Percentiles rank a stretch among this genome's conserved stretches.
phyloP scores from a whole-genome alignment of 2,797 vertebrate genomes.

The Parotocinclus haroldoi region DNA sequence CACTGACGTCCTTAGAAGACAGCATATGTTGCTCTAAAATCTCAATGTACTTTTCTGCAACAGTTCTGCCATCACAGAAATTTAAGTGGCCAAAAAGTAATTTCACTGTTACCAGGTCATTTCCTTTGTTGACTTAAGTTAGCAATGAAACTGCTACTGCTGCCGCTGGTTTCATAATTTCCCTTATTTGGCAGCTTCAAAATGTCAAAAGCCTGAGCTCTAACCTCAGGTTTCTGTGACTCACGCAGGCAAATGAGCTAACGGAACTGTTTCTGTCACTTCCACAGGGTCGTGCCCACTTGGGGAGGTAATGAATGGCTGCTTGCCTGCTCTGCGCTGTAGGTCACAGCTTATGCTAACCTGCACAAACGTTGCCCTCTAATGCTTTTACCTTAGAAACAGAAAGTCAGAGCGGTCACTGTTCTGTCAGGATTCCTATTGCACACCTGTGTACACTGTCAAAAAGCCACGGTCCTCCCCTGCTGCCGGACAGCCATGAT shows the following conservation, averaged over 20 bases:
- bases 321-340: constrained; percentile 26
- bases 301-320: constrained; percentile 29
- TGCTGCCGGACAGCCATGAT: constrained; percentile 24
- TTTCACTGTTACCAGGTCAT: too few relatives aligned
- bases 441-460: constrained; percentile 39
- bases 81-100: too few relatives aligned
- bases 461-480: constrained; percentile 25
- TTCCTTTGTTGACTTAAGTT: too few relatives aligned
- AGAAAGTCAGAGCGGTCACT: constrained; percentile 28
- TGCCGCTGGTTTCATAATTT: constrained; percentile 21
- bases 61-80: too few relatives aligned
- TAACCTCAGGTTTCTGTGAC: constrained; percentile 44
- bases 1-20: too few relatives aligned
- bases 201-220: constrained; percentile 31
- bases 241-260: constrained; percentile 52
- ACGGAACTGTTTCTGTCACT: constrained; percentile 44
- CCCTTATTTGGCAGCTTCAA: constrained; percentile 11
- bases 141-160: background rate
- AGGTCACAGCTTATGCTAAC: constrained; percentile 24
- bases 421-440: constrained; percentile 33
- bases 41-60: too few relatives aligned
- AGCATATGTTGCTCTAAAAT: too few relatives aligned
- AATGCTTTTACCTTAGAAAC: constrained; percentile 38
- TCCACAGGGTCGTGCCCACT: constrained; percentile 33
- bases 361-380: constrained; percentile 17